Evolutionary conservation across 2,888 invertebrate species (phyloP).

Genomic region (Nudaria mundana): DNA sequence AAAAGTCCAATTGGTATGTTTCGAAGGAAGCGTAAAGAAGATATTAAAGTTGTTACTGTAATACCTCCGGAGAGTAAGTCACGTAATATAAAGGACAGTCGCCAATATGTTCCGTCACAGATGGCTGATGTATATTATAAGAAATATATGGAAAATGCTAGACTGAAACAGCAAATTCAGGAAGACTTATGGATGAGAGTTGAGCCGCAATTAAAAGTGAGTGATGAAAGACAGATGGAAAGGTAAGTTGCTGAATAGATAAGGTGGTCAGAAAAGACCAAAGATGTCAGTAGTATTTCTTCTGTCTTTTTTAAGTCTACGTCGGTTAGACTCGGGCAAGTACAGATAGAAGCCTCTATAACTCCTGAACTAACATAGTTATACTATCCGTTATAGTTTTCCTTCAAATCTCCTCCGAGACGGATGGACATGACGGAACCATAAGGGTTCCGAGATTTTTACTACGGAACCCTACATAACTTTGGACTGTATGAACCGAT

Average conservation of each 20-base stretch:
- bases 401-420: too few relatives aligned
- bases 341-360: too few relatives aligned
- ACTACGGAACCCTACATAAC: too few relatives aligned
- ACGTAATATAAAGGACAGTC: not conserved
- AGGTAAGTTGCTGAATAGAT: constrained; percentile 22
- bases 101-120: constrained; percentile 39
- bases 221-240: constrained; percentile 45
- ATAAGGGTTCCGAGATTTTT: too few relatives aligned
- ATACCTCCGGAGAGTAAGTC: not conserved
- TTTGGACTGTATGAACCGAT: too few relatives aligned
- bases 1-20: constrained; percentile 14
- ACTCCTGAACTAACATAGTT: too few relatives aligned
- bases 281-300: too few relatives aligned
- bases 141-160: constrained; percentile 39
- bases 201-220: constrained; percentile 45
- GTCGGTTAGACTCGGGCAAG: too few relatives aligned
- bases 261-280: not conserved
- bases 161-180: constrained; percentile 28
- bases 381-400: too few relatives aligned
- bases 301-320: too few relatives aligned
- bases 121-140: constrained; percentile 46
- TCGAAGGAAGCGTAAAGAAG: constrained; percentile 8
- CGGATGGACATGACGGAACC: too few relatives aligned
- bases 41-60: not conserved
- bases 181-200: constrained; percentile 48